phyloP scores from a whole-genome alignment of 2,888 invertebrate species.

The Eupithecia exiguata region DNA sequence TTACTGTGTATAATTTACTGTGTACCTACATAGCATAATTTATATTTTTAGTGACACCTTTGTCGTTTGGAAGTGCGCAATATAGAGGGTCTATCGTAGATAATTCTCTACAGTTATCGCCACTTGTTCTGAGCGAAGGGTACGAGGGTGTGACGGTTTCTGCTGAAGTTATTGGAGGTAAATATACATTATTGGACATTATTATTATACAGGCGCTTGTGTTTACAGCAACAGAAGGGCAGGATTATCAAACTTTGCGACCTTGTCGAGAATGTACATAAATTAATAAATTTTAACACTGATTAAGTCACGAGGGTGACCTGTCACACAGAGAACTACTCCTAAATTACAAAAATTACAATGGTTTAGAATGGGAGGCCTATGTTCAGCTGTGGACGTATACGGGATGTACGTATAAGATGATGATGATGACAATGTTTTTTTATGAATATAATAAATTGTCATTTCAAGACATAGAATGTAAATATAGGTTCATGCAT shows the following conservation, averaged over 20 bases:
- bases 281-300: background rate
- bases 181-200: slow-evolving; percentile 26
- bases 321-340: background rate
- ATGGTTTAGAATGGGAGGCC: background rate
- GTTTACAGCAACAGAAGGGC: background rate
- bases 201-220: slow-evolving; percentile 4
- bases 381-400: no score
- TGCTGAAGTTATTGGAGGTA: slow-evolving; percentile 54
- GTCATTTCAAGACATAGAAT: background rate
- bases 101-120: slow-evolving; percentile 50
- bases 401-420: no score
- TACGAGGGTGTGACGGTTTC: slow-evolving; percentile 51
- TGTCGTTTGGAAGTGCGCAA: slow-evolving; percentile 58
- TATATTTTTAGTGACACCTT: slow-evolving; percentile 53
- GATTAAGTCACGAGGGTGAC: background rate
- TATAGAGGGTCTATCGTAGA: slow-evolving; percentile 63
- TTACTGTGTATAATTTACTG: background rate
- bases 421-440: no score
- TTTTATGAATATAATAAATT: background rate
- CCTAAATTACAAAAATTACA: background rate
- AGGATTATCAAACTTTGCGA: slow-evolving; percentile 4
- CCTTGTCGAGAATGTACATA: background rate
- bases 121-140: slow-evolving; percentile 58
- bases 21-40: slow-evolving; percentile 8
- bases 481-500: background rate